phyloP scores from a whole-genome alignment of 1,140 invertebrate species.

The Zaprionus vittiger region DNA sequence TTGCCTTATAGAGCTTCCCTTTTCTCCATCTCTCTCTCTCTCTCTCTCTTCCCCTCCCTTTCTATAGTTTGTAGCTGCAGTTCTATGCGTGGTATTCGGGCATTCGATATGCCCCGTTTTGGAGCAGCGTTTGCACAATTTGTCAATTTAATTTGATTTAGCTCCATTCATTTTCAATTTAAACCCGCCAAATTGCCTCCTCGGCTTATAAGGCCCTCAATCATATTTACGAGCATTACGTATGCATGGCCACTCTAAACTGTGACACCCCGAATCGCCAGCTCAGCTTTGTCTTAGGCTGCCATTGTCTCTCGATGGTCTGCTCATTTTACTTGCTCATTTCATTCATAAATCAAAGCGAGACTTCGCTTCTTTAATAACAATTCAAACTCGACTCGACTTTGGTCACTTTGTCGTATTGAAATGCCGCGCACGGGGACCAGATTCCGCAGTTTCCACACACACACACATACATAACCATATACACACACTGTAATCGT shows the following conservation, averaged over 20 bases:
- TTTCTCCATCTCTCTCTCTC: not conserved
- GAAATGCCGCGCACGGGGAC: constrained; percentile 63
- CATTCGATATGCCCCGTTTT: constrained; percentile 12
- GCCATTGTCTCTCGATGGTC: not conserved
- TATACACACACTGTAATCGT: not conserved
- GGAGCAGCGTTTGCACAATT: constrained; percentile 41
- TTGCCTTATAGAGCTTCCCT: not conserved
- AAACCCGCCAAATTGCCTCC: not conserved
- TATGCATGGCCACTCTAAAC: constrained; percentile 37
- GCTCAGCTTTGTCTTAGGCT: not conserved
- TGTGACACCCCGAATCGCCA: constrained; percentile 18
- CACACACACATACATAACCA: not conserved
- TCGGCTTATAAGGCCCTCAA: constrained; percentile 25
- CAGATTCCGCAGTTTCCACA: constrained; percentile 46
- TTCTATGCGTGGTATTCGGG: not conserved
- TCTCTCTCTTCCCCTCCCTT: not conserved
- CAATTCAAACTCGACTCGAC: constrained; percentile 33
- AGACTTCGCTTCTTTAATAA: constrained; percentile 53
- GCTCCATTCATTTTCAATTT: constrained; percentile 37
- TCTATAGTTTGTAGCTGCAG: not conserved
- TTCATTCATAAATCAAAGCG: constrained; percentile 67
- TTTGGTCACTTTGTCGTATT: constrained; percentile 43
- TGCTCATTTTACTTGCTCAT: constrained; percentile 9
- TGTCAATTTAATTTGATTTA: constrained; percentile 73
- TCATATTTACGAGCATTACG: constrained; percentile 35